Base-by-base conservation (phyloP, 2,797 vertebrate species). In the Ceyx erithaca region DNA sequence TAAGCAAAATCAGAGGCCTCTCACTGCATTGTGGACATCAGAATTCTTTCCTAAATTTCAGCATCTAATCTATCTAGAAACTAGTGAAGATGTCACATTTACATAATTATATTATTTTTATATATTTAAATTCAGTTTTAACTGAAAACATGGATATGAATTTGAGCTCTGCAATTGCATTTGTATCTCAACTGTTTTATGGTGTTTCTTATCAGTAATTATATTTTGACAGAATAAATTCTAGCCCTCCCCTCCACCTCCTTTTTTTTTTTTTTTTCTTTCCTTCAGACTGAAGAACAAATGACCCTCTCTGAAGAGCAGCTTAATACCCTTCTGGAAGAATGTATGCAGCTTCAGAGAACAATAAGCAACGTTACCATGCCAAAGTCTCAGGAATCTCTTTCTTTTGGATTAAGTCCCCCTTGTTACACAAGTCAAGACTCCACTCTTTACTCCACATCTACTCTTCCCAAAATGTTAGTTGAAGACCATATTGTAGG, bases 281-380 rank as follows among this genome's bases (percentile, higher is more conserved):
- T 49, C 15, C 93, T 58, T 64, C 97, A 99, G 98, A 64, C 94
- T 73, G 97, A 97, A 78, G 90, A 95, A 80, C 85, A 96, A 75
- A 90, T 5, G 14, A 94, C 80, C 93, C 94, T 99, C 40, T 97
- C 97, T 59, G 97, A 98, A 94, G 97, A 98, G 89, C 98, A 98
- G 96, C 93, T 99, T 79, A 98, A 96, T 64, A 90, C 78, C 94
- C 98, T 99, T 96, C 96, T 99, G 97, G 97, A 98, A 89, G 98
- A 98, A 93, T 98, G 98, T 92, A 96, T 98, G 88, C 95, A 97
- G 92, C 87, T 92, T 69, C 93, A 96, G 94, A 97, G 95, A 88
- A 95, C 96, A 96, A 91, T 75, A 82, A 89, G 89, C 52, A 73
- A 77, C 78, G 89, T 95, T 88, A 54, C 89, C 85, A 91, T 91